Evolutionary conservation across 2,888 invertebrate genomes (phyloP), one percentile per base, ranked within the genome.

Genomic region (Synanthedon vespiformis): DNA sequence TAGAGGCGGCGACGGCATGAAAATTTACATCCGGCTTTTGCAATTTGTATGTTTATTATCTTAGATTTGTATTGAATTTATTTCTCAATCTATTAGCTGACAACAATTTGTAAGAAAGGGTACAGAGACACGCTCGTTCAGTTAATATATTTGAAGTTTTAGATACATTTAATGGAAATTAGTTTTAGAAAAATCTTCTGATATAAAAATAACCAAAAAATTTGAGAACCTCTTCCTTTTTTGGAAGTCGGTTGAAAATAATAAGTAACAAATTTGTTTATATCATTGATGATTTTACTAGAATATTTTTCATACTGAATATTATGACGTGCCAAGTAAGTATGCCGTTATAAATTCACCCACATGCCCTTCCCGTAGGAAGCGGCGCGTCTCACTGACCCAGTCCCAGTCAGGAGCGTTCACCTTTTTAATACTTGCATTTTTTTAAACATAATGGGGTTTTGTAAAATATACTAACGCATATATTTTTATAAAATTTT

Each of bases 361-460:
- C 67, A 64, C 56, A 58, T 74, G 77, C 72, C 79, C 78, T 79
- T 83, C 79, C 82, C 74, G 74, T 63, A 80, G 80, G 82, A 77
- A 75, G 73, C 79, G 68, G 70, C 59, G 64, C 69, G 80, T 62
- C 80, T 77, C 70, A 79, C 70, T 83, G 78, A 82, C 83, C 84
- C 73, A 84, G 67, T 80, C 76, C 70, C 48, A 8, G 6, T 44
- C n/a, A 44, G 44, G 34, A 44, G 44, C 12, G 44, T 14, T 44
- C 13, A 34, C 34, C 34, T 34, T 34, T 34, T 34, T 10, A 34
- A 2, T 34, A 34, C 34, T 10, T 22, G 5, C 22, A 8, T 34
- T 34, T 34, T n/a, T 34, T 10, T 8, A 27, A 10, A 34, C 34
- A 34, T 34, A 10, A 34, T 34, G 34, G 27, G 27, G 10, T 34